Evolutionary conservation across 2,888 invertebrate genomes (phyloP).

Genomic region (Drosophila percnosoma): DNA sequence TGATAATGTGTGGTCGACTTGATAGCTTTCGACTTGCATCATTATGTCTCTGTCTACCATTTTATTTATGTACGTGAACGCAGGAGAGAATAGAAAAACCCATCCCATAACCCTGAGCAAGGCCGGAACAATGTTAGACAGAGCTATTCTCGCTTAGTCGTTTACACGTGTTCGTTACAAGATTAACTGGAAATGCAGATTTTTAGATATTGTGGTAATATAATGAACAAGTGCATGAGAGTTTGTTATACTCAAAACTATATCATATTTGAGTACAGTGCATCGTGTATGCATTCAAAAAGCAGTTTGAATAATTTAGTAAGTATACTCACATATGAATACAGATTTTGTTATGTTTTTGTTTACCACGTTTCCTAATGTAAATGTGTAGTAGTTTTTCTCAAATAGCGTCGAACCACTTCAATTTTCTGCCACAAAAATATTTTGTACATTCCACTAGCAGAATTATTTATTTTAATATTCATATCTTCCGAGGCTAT

Average conservation of each 20-base stretch:
- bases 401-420: neutral
- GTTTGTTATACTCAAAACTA: neutral
- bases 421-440: neutral
- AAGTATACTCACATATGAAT: neutral
- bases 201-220: neutral
- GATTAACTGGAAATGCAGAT: neutral
- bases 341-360: neutral
- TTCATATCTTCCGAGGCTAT: constrained; percentile 16
- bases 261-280: neutral
- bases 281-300: neutral
- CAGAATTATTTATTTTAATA: constrained; percentile 43
- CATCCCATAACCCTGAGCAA: too few relatives aligned
- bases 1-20: too few relatives aligned
- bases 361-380: neutral
- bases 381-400: neutral
- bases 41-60: too few relatives aligned
- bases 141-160: too few relatives aligned
- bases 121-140: too few relatives aligned
- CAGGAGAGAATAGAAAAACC: too few relatives aligned
- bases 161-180: too few relatives aligned
- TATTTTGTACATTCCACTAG: constrained; percentile 9
- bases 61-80: too few relatives aligned
- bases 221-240: neutral
- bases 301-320: neutral
- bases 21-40: too few relatives aligned